A percentile compares a stretch with the other conserved stretches of the same genome.
Conservation (phyloP, 37 sponge, comb jelly and placozoan genomes). For the Spongilla lacustris region DNA sequence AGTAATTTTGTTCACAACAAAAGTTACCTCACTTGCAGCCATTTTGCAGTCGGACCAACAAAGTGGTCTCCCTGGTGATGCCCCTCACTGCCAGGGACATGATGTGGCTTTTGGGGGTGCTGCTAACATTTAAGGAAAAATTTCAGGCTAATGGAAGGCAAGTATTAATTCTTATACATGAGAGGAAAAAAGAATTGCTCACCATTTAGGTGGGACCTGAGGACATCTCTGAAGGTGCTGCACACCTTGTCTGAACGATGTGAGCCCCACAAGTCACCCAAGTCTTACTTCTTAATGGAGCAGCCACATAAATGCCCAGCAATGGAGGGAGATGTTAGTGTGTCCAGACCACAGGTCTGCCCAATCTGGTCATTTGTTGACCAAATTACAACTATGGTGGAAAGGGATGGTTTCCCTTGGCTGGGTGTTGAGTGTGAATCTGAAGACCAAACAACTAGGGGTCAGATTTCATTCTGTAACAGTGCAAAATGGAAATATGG, state of each 20-base stretch:
- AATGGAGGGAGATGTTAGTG: neutral
- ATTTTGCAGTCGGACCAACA: constrained; percentile 1
- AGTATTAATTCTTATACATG: neutral
- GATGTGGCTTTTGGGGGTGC: constrained; percentile 17
- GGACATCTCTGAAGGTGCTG: neutral
- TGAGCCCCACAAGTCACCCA: neutral
- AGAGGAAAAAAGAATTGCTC: too few species aligned
- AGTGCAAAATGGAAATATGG: neutral
- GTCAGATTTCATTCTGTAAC: neutral
- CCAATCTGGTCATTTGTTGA: neutral
- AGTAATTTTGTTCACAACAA: neutral
- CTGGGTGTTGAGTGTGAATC: neutral
- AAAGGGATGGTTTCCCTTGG: neutral
- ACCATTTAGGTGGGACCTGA: neutral
- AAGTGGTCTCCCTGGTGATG: constrained; percentile 7
- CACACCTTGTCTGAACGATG: neutral
- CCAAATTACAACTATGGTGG: neutral
- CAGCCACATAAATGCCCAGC: neutral
- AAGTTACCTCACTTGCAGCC: neutral
- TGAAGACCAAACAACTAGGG: neutral
- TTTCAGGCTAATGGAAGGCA: neutral
- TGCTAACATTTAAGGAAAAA: neutral
- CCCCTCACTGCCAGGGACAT: neutral
- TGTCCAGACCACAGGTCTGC: neutral
- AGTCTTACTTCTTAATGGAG: neutral